Conservation (phyloP, 53 echinoderm and acorn worm species). For the Mesocentrotus franciscanus region DNA sequence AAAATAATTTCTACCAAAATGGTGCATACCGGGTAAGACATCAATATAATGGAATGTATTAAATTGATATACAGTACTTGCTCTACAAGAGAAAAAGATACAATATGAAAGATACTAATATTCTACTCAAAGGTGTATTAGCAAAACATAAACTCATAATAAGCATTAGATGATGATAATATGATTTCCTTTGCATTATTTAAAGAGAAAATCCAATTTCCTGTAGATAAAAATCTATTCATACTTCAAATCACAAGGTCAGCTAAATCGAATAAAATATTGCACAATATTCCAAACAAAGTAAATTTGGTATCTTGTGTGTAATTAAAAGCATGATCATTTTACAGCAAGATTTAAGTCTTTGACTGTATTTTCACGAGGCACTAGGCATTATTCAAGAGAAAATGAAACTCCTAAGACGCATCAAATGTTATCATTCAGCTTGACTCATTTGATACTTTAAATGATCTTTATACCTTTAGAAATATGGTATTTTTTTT, state of each 20-base stretch:
- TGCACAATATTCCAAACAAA: slow-evolving; percentile 5
- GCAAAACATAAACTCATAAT: too few relatives aligned
- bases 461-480: too few relatives aligned
- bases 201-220: neutral
- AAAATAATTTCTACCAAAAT: neutral
- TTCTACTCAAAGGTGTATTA: neutral
- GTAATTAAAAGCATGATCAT: neutral
- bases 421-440: too few relatives aligned
- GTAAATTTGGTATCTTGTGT: neutral
- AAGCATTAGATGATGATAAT: neutral
- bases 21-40: neutral
- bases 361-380: neutral
- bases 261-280: neutral
- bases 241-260: neutral
- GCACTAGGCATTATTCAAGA: neutral
- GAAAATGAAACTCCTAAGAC: neutral
- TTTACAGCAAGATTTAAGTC: neutral
- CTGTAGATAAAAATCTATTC: neutral
- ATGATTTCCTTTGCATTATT: neutral
- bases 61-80: neutral
- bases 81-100: neutral
- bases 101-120: neutral
- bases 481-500: too few relatives aligned
- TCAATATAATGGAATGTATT: neutral
- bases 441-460: too few relatives aligned